phyloP scores from a whole-genome alignment of 2,797 vertebrate genomes.

The Varecia variegata region DNA sequence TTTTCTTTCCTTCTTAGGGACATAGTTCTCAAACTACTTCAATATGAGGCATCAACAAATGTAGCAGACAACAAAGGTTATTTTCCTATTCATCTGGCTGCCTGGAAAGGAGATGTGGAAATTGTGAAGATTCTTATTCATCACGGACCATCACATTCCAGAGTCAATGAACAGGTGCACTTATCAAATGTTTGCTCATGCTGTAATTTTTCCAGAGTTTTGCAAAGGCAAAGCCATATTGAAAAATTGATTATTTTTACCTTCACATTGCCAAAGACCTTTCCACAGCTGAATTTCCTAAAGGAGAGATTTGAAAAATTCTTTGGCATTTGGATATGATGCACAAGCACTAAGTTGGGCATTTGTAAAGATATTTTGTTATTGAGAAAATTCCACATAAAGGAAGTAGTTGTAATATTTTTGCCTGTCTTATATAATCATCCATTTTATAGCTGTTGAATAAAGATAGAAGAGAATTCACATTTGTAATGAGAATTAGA shows the following conservation, averaged over 20 bases:
- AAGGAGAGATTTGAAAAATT: conserved; percentile 26
- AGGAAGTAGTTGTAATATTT: conserved; percentile 9
- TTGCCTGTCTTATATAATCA: conserved; percentile 29
- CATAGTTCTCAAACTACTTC: conserved; percentile 96
- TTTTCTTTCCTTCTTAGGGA: conserved; percentile 86
- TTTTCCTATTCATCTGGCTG: conserved; percentile 96
- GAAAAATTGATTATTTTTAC: conserved; percentile 11
- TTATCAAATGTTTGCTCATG: conserved; percentile 2
- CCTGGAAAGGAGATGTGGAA: conserved; percentile 96
- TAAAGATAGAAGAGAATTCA: conserved; percentile 32
- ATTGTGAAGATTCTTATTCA: conserved; percentile 97
- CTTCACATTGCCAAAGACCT: neutral
- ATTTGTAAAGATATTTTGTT: conserved; percentile 43
- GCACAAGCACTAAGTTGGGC: neutral
- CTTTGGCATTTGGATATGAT: neutral
- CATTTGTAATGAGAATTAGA: conserved; percentile 30
- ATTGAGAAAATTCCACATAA: neutral
- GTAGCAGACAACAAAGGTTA: conserved; percentile 96
- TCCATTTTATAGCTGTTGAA: conserved; percentile 15
- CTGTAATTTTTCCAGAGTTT: neutral
- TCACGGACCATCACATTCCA: conserved; percentile 94
- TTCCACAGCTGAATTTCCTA: conserved; percentile 15
- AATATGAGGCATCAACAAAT: conserved; percentile 95
- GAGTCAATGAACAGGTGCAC: conserved; percentile 96
- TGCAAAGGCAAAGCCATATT: neutral